phyloP scores from a whole-genome alignment of 2,888 invertebrate species.

The Odontothrips loti region DNA sequence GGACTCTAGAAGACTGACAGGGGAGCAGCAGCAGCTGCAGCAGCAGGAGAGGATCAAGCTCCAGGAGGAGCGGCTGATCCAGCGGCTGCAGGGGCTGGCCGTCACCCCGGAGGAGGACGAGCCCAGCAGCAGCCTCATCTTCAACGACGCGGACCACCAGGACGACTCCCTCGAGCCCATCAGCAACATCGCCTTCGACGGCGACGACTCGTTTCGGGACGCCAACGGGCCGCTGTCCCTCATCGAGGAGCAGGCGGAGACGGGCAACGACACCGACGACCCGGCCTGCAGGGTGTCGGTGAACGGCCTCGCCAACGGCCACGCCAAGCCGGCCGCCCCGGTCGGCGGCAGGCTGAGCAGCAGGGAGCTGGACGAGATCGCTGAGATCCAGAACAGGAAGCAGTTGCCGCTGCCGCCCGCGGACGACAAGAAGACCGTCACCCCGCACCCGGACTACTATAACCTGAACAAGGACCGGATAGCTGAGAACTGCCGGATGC shows the following conservation, averaged over 20 bases:
- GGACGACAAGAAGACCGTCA: neutral
- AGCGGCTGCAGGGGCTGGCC: conserved; percentile 51
- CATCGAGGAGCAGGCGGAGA: conserved; percentile 21
- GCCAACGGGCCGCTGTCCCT: neutral
- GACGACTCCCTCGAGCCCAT: conserved; percentile 21
- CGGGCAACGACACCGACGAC: conserved; percentile 11
- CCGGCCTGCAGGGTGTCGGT: no score
- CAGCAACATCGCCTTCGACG: conserved; percentile 7
- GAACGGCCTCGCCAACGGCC: no score
- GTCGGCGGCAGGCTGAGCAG: conserved; percentile 2
- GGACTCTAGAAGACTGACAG: conserved; percentile 17
- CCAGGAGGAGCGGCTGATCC: conserved; percentile 21
- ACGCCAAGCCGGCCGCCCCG: neutral
- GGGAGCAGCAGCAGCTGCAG: conserved; percentile 33
- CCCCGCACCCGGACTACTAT: conserved; percentile 13
- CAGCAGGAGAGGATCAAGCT: neutral
- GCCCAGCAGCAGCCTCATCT: conserved; percentile 27
- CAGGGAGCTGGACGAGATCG: conserved; percentile 15
- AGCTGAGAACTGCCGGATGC: conserved; percentile 5
- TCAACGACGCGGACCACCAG: conserved; percentile 13
- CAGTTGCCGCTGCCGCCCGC: conserved; percentile 14
- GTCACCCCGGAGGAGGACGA: conserved; percentile 66
- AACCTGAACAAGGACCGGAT: conserved; percentile 22
- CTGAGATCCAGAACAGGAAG: conserved; percentile 18
- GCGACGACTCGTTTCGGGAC: neutral